Conservation (phyloP, 2,888 invertebrate genomes). For the Amphipoea oculea region DNA sequence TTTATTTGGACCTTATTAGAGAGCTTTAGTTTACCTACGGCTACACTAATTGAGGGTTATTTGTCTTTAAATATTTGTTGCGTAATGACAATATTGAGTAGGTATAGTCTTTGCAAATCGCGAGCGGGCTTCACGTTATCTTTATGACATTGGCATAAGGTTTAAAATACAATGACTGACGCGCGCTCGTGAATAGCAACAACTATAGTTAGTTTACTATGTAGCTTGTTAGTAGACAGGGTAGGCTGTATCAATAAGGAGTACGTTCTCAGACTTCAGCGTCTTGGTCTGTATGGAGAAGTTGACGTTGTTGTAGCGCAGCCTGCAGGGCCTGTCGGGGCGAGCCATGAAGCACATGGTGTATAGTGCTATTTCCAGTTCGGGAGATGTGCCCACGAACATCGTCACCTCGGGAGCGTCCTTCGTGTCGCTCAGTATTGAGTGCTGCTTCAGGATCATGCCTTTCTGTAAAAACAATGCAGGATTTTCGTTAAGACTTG, state of each 20-base stretch:
- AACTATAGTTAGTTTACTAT: background rate
- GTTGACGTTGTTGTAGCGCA: slow-evolving; percentile 86
- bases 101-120: background rate
- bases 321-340: slow-evolving; percentile 93
- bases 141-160: background rate
- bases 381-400: slow-evolving; percentile 97
- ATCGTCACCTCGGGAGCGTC: slow-evolving; percentile 95
- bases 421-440: slow-evolving; percentile 92
- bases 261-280: slow-evolving; percentile 80
- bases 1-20: slow-evolving; percentile 29
- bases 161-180: background rate
- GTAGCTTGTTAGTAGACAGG: slow-evolving; percentile 74
- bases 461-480: slow-evolving; percentile 92
- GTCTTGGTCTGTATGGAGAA: slow-evolving; percentile 87
- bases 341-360: slow-evolving; percentile 96
- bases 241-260: slow-evolving; percentile 85
- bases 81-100: slow-evolving; percentile 15
- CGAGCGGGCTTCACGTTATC: background rate
- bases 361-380: slow-evolving; percentile 96
- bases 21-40: slow-evolving; percentile 31
- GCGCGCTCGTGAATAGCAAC: background rate
- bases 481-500: slow-evolving; percentile 1
- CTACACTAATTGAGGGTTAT: slow-evolving; percentile 13
- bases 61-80: slow-evolving; percentile 32
- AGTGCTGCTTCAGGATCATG: slow-evolving; percentile 93